Evolutionary conservation across 2,797 vertebrate genomes (phyloP).

Genomic region (Picus viridis): DNA sequence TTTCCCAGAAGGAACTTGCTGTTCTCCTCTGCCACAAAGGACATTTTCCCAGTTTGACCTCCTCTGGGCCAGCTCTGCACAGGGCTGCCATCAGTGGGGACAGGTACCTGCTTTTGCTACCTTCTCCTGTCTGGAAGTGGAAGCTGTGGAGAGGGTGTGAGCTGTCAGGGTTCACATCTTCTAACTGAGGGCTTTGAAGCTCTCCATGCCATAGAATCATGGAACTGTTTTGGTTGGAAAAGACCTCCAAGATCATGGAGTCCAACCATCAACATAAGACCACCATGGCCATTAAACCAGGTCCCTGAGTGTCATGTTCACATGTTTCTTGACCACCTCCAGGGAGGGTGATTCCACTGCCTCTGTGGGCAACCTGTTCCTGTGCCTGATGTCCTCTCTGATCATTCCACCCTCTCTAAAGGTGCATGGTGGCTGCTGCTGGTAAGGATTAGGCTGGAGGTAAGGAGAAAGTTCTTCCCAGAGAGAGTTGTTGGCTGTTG

Average conservation of each 20-base stretch:
- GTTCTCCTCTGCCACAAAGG: not conserved
- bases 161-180: accelerated
- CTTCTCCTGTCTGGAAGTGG: not conserved
- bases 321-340: too few species aligned
- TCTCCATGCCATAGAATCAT: not conserved
- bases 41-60: not conserved
- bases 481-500: too few species aligned
- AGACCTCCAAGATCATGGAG: too few species aligned
- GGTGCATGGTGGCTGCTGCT: accelerated
- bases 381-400: too few species aligned
- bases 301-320: too few species aligned
- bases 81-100: accelerated
- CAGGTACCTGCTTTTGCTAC: accelerated
- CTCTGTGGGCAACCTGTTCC: too few species aligned
- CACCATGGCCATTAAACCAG: too few species aligned
- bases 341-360: too few species aligned
- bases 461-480: too few species aligned
- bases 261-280: too few species aligned
- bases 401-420: accelerated
- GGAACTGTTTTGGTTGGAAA: too few species aligned
- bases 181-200: not conserved
- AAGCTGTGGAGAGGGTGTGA: not conserved
- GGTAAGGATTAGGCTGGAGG: too few species aligned
- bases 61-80: not conserved
- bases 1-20: not conserved